Conservation (phyloP, 2,113 vertebrate species). For the Callocephalon fimbriatum region DNA sequence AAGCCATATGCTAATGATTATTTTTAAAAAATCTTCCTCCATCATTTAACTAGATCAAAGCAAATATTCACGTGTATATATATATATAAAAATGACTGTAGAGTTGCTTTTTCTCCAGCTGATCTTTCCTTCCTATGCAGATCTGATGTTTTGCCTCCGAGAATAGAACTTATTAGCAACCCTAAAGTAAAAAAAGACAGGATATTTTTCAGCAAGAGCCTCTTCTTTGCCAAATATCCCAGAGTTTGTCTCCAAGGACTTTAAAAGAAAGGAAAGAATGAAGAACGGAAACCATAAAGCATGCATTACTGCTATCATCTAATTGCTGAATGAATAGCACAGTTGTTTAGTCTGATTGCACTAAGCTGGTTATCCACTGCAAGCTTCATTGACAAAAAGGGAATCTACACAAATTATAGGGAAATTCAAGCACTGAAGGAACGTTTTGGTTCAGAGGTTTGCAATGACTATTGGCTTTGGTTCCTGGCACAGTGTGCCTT, state of each 20-base stretch:
- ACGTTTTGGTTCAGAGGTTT: conserved; percentile 83
- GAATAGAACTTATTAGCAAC: conserved; percentile 74
- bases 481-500: conserved; percentile 75
- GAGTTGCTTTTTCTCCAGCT: conserved; percentile 1
- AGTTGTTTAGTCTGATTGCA: conserved; percentile 82
- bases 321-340: conserved; percentile 82
- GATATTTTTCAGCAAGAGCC: conserved; percentile 74
- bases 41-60: conserved; percentile 16
- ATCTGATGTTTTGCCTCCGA: conserved; percentile 69
- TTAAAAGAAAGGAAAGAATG: conserved; percentile 79
- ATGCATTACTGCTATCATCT: conserved; percentile 78
- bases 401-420: conserved; percentile 83
- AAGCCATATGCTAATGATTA: not conserved
- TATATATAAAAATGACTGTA: not conserved
- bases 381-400: conserved; percentile 83
- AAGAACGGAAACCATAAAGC: conserved; percentile 82
- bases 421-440: conserved; percentile 80
- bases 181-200: conserved; percentile 58
- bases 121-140: conserved; percentile 33
- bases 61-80: not conserved
- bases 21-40: not conserved
- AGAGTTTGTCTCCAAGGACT: conserved; percentile 77
- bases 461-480: conserved; percentile 80
- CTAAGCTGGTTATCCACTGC: conserved; percentile 76
- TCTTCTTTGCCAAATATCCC: conserved; percentile 75